Conservation (phyloP, 2,797 vertebrate genomes). For the Micrastur ruficollis region DNA sequence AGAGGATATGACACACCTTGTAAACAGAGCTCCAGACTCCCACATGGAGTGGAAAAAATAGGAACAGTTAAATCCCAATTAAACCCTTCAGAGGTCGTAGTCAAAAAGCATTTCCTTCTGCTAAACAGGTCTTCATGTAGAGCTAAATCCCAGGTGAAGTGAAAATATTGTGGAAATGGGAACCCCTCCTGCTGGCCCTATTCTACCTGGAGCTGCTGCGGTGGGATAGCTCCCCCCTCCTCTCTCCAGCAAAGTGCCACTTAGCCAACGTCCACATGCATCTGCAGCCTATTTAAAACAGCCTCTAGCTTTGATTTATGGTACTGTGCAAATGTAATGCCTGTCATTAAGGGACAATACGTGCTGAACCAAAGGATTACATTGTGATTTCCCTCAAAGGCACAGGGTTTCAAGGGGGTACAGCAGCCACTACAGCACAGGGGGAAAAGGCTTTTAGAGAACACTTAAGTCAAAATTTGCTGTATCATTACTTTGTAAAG, state of each 20-base stretch:
- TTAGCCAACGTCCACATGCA: conserved; percentile 44
- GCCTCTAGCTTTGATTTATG: conserved; percentile 68
- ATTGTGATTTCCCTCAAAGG: conserved; percentile 59
- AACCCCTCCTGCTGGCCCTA: conserved; percentile 9
- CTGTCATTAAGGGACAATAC: conserved; percentile 66
- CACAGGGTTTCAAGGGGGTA: neutral
- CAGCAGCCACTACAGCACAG: neutral
- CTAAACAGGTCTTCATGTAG: neutral
- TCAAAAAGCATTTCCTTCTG: conserved; percentile 4
- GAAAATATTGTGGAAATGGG: neutral
- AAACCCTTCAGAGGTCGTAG: conserved; percentile 9
- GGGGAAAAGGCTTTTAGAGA: neutral
- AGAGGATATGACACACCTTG: conserved; percentile 67
- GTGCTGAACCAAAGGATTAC: conserved; percentile 42
- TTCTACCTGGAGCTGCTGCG: neutral
- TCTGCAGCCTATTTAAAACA: conserved; percentile 68
- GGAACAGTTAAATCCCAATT: conserved; percentile 47
- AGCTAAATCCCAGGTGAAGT: neutral
- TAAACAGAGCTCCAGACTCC: conserved; percentile 61
- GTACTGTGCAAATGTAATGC: conserved; percentile 62
- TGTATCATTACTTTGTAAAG: neutral
- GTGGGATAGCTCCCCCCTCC: neutral
- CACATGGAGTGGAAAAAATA: conserved; percentile 29
- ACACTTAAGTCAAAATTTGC: neutral
- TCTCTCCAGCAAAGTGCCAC: conserved; percentile 38